phyloP scores from a whole-genome alignment of 2,888 invertebrate species.

The Oxycera nigricornis region DNA sequence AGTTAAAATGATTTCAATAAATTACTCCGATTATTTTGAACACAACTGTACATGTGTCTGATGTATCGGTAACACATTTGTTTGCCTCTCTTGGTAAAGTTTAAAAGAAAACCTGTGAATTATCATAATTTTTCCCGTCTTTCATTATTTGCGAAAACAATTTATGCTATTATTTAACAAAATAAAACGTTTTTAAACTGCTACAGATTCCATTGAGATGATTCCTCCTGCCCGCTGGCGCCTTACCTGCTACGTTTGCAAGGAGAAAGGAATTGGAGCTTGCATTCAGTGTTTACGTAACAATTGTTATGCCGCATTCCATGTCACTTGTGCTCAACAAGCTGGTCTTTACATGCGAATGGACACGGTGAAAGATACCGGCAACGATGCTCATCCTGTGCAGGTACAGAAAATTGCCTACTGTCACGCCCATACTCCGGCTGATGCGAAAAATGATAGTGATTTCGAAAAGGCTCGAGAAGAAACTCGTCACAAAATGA shows the following conservation, averaged over 20 bases:
- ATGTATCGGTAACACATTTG: too few species aligned
- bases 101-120: too few species aligned
- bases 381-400: constrained; percentile 75
- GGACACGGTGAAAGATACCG: constrained; percentile 78
- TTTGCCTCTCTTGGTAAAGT: too few species aligned
- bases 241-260: constrained; percentile 96
- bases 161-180: too few species aligned
- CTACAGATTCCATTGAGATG: constrained; percentile 88
- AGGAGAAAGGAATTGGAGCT: constrained; percentile 89
- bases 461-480: constrained; percentile 68
- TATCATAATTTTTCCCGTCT: too few species aligned
- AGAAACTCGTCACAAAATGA: constrained; percentile 81
- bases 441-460: constrained; percentile 63
- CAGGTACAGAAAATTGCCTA: constrained; percentile 94
- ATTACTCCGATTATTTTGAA: too few species aligned
- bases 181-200: not conserved
- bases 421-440: constrained; percentile 87
- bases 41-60: too few species aligned
- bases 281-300: constrained; percentile 98
- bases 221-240: constrained; percentile 96
- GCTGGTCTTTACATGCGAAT: constrained; percentile 95
- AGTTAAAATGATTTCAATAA: too few species aligned
- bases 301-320: constrained; percentile 97
- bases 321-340: constrained; percentile 98
- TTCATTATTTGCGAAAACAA: too few species aligned